These are phyloP conservation scores for Trichoplusia ni DNA, from an alignment of 1,140 invertebrate species.

Conservation along the genomic window DNA sequence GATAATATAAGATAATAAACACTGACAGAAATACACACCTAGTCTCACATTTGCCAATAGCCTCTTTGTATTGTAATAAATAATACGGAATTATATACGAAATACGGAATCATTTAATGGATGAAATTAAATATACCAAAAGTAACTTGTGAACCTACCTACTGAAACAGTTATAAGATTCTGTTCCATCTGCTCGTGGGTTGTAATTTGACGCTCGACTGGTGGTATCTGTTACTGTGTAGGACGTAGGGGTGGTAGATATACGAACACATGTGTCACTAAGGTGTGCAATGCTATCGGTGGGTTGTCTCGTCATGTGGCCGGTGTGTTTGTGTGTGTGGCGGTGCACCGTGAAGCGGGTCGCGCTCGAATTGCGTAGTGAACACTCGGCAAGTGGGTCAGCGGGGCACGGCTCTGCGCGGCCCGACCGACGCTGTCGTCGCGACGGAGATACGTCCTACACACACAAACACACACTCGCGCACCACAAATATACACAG, in stretches of 20 bases:
- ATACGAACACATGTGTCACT: constrained; percentile 3
- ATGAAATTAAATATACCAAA: too few species aligned
- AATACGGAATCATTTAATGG: too few species aligned
- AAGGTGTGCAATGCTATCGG: constrained; percentile 4
- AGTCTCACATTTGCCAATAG: too few species aligned
- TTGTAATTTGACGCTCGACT: constrained; percentile 11
- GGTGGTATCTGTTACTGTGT: not conserved
- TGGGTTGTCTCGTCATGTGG: constrained; percentile 2
- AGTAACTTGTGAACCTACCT: too few species aligned
- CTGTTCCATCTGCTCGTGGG: constrained; percentile 1
- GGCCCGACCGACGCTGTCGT: constrained; percentile 37
- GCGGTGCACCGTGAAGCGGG: constrained; percentile 62
- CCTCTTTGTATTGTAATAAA: too few species aligned
- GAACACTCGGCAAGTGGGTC: constrained; percentile 75
- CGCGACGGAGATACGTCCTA: constrained; percentile 25
- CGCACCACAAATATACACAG: too few species aligned
- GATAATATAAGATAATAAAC: too few species aligned
- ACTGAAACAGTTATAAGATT: not conserved
- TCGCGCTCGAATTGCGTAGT: constrained; percentile 76
- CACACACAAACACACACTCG: not conserved
- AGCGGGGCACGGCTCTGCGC: constrained; percentile 65
- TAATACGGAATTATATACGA: too few species aligned
- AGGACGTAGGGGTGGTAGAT: not conserved
- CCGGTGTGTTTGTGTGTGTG: constrained; percentile 2
- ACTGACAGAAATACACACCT: too few species aligned